Evolutionary conservation across 1,140 invertebrate genomes (phyloP), one percentile per base, ranked within the genome.

Genomic region (Zaprionus inermis): DNA sequence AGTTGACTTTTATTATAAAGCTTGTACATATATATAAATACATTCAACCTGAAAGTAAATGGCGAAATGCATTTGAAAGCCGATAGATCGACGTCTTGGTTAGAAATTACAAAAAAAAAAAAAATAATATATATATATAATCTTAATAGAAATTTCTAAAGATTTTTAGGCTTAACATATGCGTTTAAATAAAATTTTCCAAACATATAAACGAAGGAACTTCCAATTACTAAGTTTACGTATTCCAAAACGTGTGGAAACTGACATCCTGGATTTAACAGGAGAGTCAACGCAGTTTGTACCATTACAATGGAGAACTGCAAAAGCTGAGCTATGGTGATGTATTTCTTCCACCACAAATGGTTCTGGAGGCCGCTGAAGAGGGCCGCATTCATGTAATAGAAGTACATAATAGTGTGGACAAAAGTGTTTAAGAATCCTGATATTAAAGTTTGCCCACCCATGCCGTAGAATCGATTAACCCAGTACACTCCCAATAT

Each of bases 121-220:
- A 4, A 24, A 24, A 2, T 24, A 24, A 24, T 2, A 24, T 4
- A 12, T 10, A 1, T 10, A 63, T 16, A 11, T 44, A 44, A 72
- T 65, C 69, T 72, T 6, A 38, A 57, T 5, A 22, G 20, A 22
- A 11, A n/a, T 57, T 57, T 57, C 20, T 20, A 6, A 11, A 22
- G 1, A 14, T 66, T 56, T 11, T 44, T 28, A 6, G 73, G 56
- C 67, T 95, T 94, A 5, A 61, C 6, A 18, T 76, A 76, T 11
- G 51, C 3, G 1, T 72, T 49, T 3, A 44, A 20, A 90, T 98
- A 98, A 93, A 97, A 98, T 63, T 97, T 95, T 1, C 93, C 93
- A 92, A 98, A 98, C 30, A 98, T 93, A 71, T 95, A 91, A 28
- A 97, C 14, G 46, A 76, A 60, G 0, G 22, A 12, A 5, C 16